phyloP scores from a whole-genome alignment of 2,888 invertebrate genomes.

The Mantis religiosa region DNA sequence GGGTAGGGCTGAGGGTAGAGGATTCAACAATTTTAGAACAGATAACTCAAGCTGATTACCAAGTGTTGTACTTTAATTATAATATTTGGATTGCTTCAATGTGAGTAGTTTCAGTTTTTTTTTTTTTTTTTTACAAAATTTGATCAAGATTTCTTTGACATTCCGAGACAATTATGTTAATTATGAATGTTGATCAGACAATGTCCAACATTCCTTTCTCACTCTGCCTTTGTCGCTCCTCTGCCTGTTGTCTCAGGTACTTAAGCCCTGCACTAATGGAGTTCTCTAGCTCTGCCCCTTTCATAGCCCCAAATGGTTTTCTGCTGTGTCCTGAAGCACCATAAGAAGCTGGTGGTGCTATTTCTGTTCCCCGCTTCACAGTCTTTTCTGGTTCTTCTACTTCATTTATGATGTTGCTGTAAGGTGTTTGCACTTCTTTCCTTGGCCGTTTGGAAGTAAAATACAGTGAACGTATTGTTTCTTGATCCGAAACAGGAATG shows the following conservation, averaged over 20 bases:
- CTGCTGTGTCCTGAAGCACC: background rate
- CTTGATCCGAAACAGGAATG: slow-evolving; percentile 42
- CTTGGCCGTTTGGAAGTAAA: slow-evolving; percentile 11
- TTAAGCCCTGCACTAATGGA: slow-evolving; percentile 54
- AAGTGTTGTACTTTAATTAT: no score
- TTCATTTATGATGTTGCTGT: background rate
- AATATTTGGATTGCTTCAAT: no score
- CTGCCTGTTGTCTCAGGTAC: slow-evolving; percentile 52
- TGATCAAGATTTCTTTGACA: no score
- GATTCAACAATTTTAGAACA: no score
- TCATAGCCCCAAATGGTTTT: background rate
- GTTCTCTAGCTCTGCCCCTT: slow-evolving; percentile 45
- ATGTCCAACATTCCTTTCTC: slow-evolving; percentile 38
- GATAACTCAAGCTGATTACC: no score
- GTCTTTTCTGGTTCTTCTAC: background rate
- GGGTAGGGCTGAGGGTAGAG: no score
- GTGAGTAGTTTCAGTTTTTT: no score
- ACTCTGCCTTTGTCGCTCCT: slow-evolving; percentile 46
- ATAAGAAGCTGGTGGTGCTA: slow-evolving; percentile 62
- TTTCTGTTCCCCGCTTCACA: slow-evolving; percentile 48
- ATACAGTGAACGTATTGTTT: background rate
- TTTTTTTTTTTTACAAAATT: no score
- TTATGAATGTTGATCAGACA: no score
- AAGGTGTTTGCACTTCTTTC: slow-evolving; percentile 12
- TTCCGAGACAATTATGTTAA: no score